Base-by-base conservation (phyloP, 2,797 vertebrate genomes). In the Tachyglossus aculeatus region DNA sequence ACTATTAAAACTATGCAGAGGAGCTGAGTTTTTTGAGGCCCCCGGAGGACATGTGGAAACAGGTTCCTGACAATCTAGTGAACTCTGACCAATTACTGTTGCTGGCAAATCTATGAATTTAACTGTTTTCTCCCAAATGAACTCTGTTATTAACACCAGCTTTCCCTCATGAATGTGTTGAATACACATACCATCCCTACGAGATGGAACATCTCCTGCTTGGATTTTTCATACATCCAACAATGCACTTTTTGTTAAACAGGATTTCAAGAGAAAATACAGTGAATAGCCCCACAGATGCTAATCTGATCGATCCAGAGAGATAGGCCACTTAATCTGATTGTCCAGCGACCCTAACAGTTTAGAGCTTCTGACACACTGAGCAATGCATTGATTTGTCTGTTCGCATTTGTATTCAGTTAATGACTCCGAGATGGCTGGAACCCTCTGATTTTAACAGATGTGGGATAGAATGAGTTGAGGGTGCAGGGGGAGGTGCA, bases 251-350 rank as follows among this genome's bases (percentile, higher is more conserved):
- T 19, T 52, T 75, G 59, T 59, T 68, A 70, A 63, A 59, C n/a
- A 70, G 51, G 44, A 48, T 53, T 29, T 68, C 6, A 3, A 51
- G 63, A 77, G 70, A 83, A 86, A 83, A 83, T 67, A 59, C 78
- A 75, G 64, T 81, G 81, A 81, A 63, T 74, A 71, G 78, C 79
- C 82, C 77, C 82, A 76, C 66, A 66, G 71, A 52, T 60, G 71
- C 80, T 85, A 76, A 87, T 80, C 76, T 81, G 83, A 87, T 83
- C 80, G 69, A 76, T 83, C 80, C 66, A n/a, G 60, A 80, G 80
- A 62, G 77, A 81, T 78, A 72, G 77, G 77, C 82, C 82, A 77
- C 74, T 82, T 70, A 70, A 77, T 80, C 80, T 78, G 82, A 80
- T 70, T 79, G 78, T 76, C 78, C 60, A 70, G 79, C n/a, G 75